phyloP scores from a whole-genome alignment of 2,888 invertebrate species.

The Linnaemya vulpina region DNA sequence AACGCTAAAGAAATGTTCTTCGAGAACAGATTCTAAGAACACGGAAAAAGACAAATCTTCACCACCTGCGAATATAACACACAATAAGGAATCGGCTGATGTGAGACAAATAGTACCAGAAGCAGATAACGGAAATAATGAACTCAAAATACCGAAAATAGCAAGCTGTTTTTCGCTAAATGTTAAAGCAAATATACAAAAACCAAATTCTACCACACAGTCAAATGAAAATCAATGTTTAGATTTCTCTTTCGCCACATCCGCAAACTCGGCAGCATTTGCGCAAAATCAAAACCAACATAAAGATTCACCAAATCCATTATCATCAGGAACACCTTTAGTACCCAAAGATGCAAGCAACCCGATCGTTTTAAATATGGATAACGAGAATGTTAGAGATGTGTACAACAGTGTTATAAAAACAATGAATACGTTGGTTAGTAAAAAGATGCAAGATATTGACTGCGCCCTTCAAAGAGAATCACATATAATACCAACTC shows the following conservation, averaged over 20 bases:
- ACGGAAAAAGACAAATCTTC: neutral
- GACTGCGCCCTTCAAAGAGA: constrained; percentile 80
- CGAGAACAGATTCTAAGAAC: constrained; percentile 17
- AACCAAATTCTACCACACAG: neutral
- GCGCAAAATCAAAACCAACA: constrained; percentile 35
- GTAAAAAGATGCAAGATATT: constrained; percentile 82
- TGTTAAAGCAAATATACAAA: constrained; percentile 57
- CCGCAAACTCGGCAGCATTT: constrained; percentile 60
- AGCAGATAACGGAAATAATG: constrained; percentile 9
- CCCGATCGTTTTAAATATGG: constrained; percentile 12
- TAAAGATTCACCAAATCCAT: neutral
- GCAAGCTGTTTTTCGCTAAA: constrained; percentile 78
- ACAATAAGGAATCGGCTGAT: neutral
- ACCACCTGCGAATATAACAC: neutral
- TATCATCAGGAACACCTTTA: neutral
- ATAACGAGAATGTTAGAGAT: constrained; percentile 71
- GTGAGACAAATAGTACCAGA: neutral
- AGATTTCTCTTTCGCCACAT: constrained; percentile 59
- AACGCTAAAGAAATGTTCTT: constrained; percentile 54
- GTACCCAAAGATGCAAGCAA: constrained; percentile 2
- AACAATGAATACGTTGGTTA: constrained; percentile 80
- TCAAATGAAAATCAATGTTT: constrained; percentile 50
- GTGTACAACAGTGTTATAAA: constrained; percentile 79
- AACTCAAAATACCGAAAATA: constrained; percentile 77
- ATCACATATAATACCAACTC: constrained; percentile 79